Conservation (phyloP, 1,140 invertebrate species). For the Bombus haemorrhoidalis region DNA sequence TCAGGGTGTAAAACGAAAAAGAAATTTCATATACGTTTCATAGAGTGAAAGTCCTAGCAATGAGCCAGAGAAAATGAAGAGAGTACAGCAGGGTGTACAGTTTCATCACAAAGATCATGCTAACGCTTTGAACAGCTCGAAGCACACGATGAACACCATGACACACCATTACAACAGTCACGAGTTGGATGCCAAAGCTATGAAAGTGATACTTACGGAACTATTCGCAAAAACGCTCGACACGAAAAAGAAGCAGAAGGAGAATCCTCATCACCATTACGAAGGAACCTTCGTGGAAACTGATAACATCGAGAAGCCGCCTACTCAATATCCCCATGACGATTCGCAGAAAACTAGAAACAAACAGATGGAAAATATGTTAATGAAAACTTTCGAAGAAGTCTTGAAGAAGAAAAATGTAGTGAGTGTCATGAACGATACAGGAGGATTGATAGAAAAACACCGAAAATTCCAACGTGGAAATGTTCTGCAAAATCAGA, state of each 20-base stretch:
- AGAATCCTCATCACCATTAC: constrained; percentile 73
- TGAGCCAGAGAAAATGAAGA: constrained; percentile 80
- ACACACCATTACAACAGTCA: constrained; percentile 73
- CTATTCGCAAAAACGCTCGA: constrained; percentile 69
- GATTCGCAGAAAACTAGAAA: not conserved
- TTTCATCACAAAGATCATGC: constrained; percentile 73
- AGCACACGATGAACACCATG: constrained; percentile 31
- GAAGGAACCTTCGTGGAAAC: constrained; percentile 73
- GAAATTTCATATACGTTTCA: not conserved
- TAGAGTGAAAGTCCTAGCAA: constrained; percentile 76
- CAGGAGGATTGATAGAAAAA: not conserved
- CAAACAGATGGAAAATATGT: not conserved
- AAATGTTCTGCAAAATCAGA: not conserved
- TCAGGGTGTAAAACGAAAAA: not conserved
- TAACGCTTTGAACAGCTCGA: constrained; percentile 38
- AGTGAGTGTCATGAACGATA: no score
- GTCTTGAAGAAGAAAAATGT: not conserved
- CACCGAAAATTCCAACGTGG: not conserved
- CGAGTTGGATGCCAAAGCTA: constrained; percentile 78
- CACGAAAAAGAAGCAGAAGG: constrained; percentile 73
- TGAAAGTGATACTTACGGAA: constrained; percentile 77
- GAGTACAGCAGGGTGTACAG: constrained; percentile 77
- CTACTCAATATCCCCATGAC: not conserved
- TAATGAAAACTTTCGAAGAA: not conserved
- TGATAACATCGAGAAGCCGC: constrained; percentile 73